A percentile compares a stretch with the other conserved stretches of the same genome.
phyloP scores from a whole-genome alignment of 64 coral and sea anemone species.

The Pocillopora damicornis region DNA sequence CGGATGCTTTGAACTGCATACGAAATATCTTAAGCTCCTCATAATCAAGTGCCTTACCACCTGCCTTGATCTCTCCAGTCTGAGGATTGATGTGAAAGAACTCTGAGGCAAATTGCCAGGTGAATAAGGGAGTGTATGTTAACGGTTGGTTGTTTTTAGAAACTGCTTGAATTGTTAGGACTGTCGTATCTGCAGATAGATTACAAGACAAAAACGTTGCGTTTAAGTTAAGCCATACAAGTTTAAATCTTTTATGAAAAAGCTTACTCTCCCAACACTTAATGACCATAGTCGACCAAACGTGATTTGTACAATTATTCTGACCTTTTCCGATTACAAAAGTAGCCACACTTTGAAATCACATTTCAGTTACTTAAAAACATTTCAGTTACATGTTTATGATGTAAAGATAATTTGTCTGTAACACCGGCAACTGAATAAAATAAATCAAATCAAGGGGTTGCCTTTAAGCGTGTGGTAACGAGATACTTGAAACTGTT shows the following conservation, averaged over 20 bases:
- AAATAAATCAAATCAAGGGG: too few species aligned
- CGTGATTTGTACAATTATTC: too few species aligned
- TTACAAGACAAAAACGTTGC: not conserved
- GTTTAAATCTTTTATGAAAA: not conserved
- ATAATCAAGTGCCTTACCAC: constrained; percentile 52
- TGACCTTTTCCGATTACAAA: too few species aligned
- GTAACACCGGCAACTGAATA: too few species aligned
- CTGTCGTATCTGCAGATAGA: not conserved
- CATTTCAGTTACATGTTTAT: too few species aligned
- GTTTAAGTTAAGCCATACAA: not conserved
- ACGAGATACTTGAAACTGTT: too few species aligned
- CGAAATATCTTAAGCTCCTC: constrained; percentile 35
- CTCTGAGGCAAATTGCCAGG: not conserved
- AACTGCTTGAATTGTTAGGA: constrained; percentile 1
- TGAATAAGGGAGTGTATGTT: not conserved
- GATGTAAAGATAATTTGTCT: too few species aligned
- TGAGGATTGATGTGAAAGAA: constrained; percentile 18
- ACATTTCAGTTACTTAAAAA: too few species aligned
- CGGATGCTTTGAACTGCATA: constrained; percentile 55
- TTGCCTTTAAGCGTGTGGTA: too few species aligned
- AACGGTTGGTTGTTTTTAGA: constrained; percentile 21
- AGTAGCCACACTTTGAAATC: too few species aligned
- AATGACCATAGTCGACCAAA: too few species aligned
- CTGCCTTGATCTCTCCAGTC: constrained; percentile 37
- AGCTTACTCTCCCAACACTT: too few species aligned